Evolutionary conservation across 2,797 vertebrate genomes (phyloP), one percentile per base, ranked within the genome.

Genomic region (Gallinago solitaria): DNA sequence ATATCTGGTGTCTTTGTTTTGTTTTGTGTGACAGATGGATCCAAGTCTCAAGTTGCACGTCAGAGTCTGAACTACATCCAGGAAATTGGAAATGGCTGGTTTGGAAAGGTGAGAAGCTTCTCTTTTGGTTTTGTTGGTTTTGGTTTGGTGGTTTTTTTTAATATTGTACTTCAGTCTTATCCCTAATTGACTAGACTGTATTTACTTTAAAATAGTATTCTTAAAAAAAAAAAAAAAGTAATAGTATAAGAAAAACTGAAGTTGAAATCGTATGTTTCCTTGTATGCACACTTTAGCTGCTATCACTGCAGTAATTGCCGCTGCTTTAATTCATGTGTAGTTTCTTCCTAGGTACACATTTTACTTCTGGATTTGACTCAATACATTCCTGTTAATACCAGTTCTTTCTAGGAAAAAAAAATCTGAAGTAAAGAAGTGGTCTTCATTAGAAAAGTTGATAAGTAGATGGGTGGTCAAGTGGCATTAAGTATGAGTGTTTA

Each of bases 1-100:
- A 70, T 67, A n/a, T 0, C 0, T 73, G 33, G 76, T 23, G 18
- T 1, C 0, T 89, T 51, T 89, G 45, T 76, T 95, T 92, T 8
- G 1, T 83, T 96, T 61, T 63, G 21, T 93, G 11, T 93, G 74
- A 76, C 98, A 99, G 99, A 99, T 93, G 98, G 98, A 95, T 97
- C 98, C 47, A 96, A 98, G 84, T 98, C 98, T 95, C 99, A 99
- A 96, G 97, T 99, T 77, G 97, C 98, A 45, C 99, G 99, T 35
- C 99, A 99, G 94, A 99, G 97, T 98, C 98, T 99, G 78, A 99
- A 99, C 97, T 99, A 99, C 94, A 99, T 99, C 95, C 99, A 99
- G 96, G 99, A 99, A 98, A 99, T 99, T 63, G 99, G 99, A 92
- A 99, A 97, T 77, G 99, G 99, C 95, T 99, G 99, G 98, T 99